Evolutionary conservation across 2,113 vertebrate genomes (phyloP).

Genomic region (Prochilodus magdalenae): DNA sequence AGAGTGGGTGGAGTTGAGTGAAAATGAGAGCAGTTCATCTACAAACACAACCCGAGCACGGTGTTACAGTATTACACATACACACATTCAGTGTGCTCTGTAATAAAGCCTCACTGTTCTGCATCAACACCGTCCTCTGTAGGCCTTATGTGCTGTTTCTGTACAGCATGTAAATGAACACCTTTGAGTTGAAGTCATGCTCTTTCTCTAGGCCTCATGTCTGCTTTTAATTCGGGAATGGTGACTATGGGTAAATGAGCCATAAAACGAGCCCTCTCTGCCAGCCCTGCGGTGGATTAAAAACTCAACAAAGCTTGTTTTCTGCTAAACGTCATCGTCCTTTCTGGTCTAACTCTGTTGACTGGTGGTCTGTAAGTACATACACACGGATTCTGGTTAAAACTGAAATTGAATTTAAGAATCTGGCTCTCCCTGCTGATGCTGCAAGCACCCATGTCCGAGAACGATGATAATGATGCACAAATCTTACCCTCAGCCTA

Average conservation of each 20-base stretch:
- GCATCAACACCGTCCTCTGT: background rate
- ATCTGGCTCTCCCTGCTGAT: no score
- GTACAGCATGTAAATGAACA: background rate
- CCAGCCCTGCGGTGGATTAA: slow-evolving; percentile 4
- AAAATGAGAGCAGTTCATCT: background rate
- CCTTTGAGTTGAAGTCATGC: background rate
- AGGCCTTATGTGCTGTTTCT: background rate
- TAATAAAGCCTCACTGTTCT: background rate
- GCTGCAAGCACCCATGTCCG: no score
- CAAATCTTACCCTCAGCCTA: no score
- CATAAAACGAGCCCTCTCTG: slow-evolving; percentile 29
- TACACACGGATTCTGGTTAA: no score
- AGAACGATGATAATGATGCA: no score
- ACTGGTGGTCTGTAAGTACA: no score
- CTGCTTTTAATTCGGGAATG: slow-evolving; percentile 38
- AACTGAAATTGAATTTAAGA: no score
- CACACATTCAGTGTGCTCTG: background rate
- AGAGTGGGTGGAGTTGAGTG: background rate
- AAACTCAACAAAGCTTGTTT: background rate
- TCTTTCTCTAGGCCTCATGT: background rate
- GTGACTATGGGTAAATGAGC: slow-evolving; percentile 29
- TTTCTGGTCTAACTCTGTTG: no score
- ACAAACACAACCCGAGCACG: background rate
- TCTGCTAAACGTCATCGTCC: background rate
- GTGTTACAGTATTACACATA: background rate